Base-by-base conservation (phyloP, 2,797 vertebrate species). In the Sebastes reedi region DNA sequence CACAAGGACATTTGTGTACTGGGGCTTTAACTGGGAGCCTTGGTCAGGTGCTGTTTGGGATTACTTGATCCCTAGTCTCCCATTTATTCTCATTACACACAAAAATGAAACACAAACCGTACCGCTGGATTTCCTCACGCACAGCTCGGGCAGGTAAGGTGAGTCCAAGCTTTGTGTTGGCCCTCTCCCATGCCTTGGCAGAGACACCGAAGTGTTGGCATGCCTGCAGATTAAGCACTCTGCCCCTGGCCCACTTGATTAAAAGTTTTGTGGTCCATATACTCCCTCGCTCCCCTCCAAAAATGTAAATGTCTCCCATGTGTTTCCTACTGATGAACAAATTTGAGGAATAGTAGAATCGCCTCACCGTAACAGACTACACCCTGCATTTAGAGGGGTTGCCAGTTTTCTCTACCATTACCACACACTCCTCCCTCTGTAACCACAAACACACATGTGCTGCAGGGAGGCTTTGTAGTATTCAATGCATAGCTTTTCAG, bases 211-310 rank as follows among this genome's bases (percentile, higher is more conserved):
- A 73, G 79, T 72, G 79, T 84, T 91, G 83, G 83, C 81, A 76
- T 74, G 73, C 75, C 66, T 87, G 75, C 75, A 79, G 86, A 87
- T 90, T 74, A 87, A 90, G 72, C 86, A 87, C 83, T 90, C 75
- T 79, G 59, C 81, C 74, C 68, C 74, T 55, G 52, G 75, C 83
- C 81, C 77, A 71, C 71, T 88, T 91, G 82, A 91, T 90, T 92
- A 91, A 91, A 90, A 81, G 79, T 85, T 88, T 70, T 67, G 22
- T 76, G 77, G 84, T 92, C 89, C 83, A 86, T 75, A 90, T 82
- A 65, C 78, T 67, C 58, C 24, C 67, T 69, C 34, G 27, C 32
- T 82, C 18, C 36, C 20, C 46, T 80, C 25, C 62, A 65, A 72
- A 89, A 79, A 54, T 87, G 34, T 82, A 85, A 91, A 87, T 87